phyloP scores from a whole-genome alignment of 2,888 invertebrate species.

The Hetaerina titia region DNA sequence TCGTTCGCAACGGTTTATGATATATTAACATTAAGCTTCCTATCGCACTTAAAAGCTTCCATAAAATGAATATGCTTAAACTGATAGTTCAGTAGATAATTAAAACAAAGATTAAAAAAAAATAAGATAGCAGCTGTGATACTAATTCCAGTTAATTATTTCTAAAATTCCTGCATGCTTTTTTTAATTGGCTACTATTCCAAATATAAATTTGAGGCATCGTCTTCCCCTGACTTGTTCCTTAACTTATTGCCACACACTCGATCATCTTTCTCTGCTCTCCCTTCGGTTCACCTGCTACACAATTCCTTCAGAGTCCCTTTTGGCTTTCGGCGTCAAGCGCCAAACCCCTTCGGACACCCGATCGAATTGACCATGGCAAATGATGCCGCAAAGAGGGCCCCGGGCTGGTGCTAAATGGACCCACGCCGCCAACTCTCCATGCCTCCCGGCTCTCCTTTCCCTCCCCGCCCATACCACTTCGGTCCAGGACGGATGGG shows the following conservation, averaged over 20 bases:
- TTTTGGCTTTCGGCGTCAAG: neutral
- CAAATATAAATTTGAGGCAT: too few species aligned
- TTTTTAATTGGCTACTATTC: neutral
- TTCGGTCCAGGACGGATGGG: neutral
- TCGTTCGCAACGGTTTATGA: too few species aligned
- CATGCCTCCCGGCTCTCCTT: neutral
- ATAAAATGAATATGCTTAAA: too few species aligned
- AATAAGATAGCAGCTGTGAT: too few species aligned
- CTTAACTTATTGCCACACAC: too few species aligned
- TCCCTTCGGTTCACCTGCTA: neutral
- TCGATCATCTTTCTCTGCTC: neutral
- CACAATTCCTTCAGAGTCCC: neutral
- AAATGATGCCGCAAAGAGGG: constrained; percentile 51
- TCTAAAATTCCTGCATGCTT: neutral
- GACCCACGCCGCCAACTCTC: neutral
- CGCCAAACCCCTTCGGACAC: neutral
- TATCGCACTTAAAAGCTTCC: too few species aligned
- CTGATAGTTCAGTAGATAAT: too few species aligned
- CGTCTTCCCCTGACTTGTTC: too few species aligned
- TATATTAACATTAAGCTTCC: too few species aligned
- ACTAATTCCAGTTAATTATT: neutral
- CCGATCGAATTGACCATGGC: constrained; percentile 60
- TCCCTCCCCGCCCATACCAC: neutral
- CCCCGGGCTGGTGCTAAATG: constrained; percentile 8
- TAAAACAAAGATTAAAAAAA: too few species aligned